Evolutionary conservation across 2,797 vertebrate species (phyloP).

Genomic region (Sebastes steindachneri): DNA sequence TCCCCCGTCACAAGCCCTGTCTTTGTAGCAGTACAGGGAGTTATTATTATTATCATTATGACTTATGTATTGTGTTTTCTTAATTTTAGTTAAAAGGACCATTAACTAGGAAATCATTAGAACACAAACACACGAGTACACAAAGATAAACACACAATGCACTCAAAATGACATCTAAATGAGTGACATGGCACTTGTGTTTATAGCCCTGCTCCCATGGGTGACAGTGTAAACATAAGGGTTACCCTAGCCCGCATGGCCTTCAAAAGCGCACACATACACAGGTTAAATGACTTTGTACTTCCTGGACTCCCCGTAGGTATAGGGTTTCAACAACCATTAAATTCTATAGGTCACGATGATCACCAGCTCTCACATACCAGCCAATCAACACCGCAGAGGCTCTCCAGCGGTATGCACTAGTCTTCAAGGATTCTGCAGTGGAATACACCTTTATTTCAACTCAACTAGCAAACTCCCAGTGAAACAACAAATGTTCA

Average conservation of each 20-base stretch:
- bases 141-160: background rate
- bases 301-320: background rate
- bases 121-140: background rate
- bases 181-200: background rate
- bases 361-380: constrained; percentile 27
- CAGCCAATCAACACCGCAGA: constrained; percentile 30
- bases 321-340: constrained; percentile 36
- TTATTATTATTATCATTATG: background rate
- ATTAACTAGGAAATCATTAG: background rate
- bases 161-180: background rate
- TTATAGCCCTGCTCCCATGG: background rate
- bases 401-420: background rate
- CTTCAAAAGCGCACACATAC: background rate
- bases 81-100: background rate
- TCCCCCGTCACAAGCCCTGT: background rate
- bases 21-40: background rate
- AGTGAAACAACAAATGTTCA: background rate
- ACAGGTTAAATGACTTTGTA: constrained; percentile 21
- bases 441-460: background rate
- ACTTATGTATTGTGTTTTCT: background rate
- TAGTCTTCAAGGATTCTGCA: background rate
- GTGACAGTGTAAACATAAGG: constrained; percentile 8
- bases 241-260: background rate
- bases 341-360: constrained; percentile 34
- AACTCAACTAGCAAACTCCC: background rate